Base-by-base conservation (phyloP, 23 tunicate species). In the Halocynthia roretzi region DNA sequence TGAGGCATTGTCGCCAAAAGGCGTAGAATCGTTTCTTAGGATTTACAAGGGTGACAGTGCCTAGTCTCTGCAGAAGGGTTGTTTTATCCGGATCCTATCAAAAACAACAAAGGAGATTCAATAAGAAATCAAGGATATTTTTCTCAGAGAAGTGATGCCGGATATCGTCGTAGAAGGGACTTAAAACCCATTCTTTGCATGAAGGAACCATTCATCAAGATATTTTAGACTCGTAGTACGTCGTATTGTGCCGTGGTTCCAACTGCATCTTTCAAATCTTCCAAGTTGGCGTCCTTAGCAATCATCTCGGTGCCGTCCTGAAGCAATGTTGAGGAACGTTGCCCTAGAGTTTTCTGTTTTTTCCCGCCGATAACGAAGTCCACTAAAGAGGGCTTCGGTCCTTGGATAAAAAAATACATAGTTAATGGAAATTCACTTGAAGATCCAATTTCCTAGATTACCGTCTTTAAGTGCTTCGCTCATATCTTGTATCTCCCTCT, bases 301-400 rank as follows among this genome's bases (percentile, higher is more conserved):
- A 84, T 77, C 71, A 84, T 67, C 44, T 77, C 71, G 6, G 87
- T 84, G 19, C 82, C 87, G 51, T 84, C 82, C 15, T 52, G n/a
- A 10, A 84, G 19, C 54, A 22, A 53, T 53, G 87, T 77, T 12
- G 77, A 56, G 10, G 87, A 84, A 18, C 86, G 67, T 19, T 44
- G 65, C 0, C 87, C 77, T 4, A 44, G 12, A 12, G 44, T 48
- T 21, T 70, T 67, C 15, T 48, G 22, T 9, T 67, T 71, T 52
- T 77, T 68, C 12, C 87, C 87, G 51, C 60, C 44, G 22, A 84
- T 21, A 44, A 84, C 82, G 51, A 84, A 84, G 22, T 84, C 87
- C 54, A 84, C 82, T 8, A 84, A 61, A n/a, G 87, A 84, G 31
- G 87, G 82, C n/a, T 79, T 80, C 8, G 86, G 80, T 56, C 61